Percentiles rank a stretch among this genome's conserved stretches.
Conservation (phyloP, 2,113 vertebrate genomes). For the Atractosteus spatula region DNA sequence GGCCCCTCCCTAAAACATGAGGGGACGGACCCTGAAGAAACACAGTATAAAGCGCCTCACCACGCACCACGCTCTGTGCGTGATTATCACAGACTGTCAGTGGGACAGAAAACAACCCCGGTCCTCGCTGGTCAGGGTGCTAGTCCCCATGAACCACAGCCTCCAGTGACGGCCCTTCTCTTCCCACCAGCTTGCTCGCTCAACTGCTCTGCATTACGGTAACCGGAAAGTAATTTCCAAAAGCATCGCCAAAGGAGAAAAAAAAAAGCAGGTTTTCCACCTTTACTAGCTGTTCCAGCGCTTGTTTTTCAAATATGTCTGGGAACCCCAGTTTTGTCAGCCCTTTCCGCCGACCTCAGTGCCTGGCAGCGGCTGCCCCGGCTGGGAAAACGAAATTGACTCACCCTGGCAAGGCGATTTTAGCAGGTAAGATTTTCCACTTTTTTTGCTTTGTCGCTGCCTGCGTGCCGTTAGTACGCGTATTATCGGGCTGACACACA, state of each 20-base stretch:
- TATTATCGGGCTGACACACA: neutral
- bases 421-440: slow-evolving; percentile 71
- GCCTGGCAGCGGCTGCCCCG: slow-evolving; percentile 68
- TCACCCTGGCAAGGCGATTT: slow-evolving; percentile 81
- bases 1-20: slow-evolving; percentile 40
- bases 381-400: slow-evolving; percentile 73
- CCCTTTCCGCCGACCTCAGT: slow-evolving; percentile 48
- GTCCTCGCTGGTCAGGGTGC: slow-evolving; percentile 23
- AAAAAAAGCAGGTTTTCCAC: slow-evolving; percentile 29
- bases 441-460: neutral
- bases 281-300: neutral
- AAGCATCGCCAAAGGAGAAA: slow-evolving; percentile 1
- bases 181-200: slow-evolving; percentile 7
- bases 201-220: neutral
- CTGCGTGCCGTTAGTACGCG: no score
- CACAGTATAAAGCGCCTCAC: slow-evolving; percentile 10
- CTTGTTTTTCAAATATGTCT: slow-evolving; percentile 40
- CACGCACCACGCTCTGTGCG: slow-evolving; percentile 10
- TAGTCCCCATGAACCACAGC: slow-evolving; percentile 32
- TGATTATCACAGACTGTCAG: neutral
- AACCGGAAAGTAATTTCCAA: slow-evolving; percentile 3
- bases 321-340: slow-evolving; percentile 31
- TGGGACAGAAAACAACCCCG: slow-evolving; percentile 16
- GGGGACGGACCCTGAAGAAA: slow-evolving; percentile 23
- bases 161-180: neutral